Conservation (phyloP, 2,113 vertebrate genomes). For the Loxodonta africana region DNA sequence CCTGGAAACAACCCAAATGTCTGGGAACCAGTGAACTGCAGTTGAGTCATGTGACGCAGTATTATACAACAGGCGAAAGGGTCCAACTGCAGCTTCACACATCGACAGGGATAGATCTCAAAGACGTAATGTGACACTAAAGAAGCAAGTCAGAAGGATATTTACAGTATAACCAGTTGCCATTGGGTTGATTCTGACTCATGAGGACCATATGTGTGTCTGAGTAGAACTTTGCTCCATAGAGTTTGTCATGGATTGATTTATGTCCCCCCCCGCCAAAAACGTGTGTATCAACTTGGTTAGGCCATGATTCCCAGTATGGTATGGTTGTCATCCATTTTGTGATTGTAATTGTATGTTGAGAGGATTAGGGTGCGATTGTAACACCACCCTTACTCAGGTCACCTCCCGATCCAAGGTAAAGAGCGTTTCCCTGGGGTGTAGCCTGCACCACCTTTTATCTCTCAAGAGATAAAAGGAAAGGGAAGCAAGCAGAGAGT, state of each 20-base stretch:
- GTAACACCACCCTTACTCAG: too few relatives aligned
- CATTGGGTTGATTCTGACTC: background rate
- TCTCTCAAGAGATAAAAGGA: too few relatives aligned
- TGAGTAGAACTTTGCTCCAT: background rate
- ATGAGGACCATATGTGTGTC: background rate
- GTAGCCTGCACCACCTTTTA: too few relatives aligned
- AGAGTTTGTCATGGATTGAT: background rate
- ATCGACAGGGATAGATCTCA: rapidly evolving
- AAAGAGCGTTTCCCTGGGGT: too few relatives aligned
- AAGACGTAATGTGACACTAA: rapidly evolving
- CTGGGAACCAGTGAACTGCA: rapidly evolving
- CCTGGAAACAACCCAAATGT: background rate
- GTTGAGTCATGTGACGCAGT: rapidly evolving
- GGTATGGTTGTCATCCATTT: too few relatives aligned
- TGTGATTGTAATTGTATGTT: too few relatives aligned
- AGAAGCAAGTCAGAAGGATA: background rate
- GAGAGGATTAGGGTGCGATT: too few relatives aligned
- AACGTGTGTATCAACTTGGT: too few relatives aligned
- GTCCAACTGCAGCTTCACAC: background rate
- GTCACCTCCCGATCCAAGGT: too few relatives aligned
- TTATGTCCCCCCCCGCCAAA: too few relatives aligned
- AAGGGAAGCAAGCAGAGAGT: too few relatives aligned
- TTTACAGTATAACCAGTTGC: background rate
- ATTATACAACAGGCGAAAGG: background rate
- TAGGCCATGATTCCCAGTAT: too few relatives aligned